A percentile compares a stretch with the other conserved stretches of the same genome.
Conservation (phyloP, 1,140 invertebrate species). For the Polyergus mexicanus region DNA sequence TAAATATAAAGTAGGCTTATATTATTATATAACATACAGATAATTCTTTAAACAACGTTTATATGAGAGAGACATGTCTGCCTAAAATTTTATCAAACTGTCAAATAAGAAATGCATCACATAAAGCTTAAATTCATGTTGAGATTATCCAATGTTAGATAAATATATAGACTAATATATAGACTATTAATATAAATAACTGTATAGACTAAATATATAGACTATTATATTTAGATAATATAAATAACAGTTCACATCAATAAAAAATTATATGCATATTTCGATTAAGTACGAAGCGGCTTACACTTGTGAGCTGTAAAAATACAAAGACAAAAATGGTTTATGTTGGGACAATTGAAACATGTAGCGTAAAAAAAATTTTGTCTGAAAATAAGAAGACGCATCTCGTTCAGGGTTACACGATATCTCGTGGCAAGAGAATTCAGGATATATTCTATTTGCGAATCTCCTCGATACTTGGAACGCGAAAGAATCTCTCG, state of each 20-base stretch:
- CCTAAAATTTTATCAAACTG: too few relatives aligned
- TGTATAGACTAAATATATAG: too few relatives aligned
- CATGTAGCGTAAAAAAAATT: conserved; percentile 43
- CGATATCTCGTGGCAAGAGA: conserved; percentile 58
- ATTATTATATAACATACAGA: too few relatives aligned
- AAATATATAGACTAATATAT: not conserved
- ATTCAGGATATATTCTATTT: conserved; percentile 74
- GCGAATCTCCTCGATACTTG: conserved; percentile 72
- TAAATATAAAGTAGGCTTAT: too few relatives aligned
- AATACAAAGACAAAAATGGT: not conserved
- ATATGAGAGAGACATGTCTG: too few relatives aligned
- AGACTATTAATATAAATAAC: too few relatives aligned
- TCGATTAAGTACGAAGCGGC: too few relatives aligned
- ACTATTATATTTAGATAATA: too few relatives aligned
- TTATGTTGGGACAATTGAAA: conserved; percentile 5
- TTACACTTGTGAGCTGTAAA: not conserved
- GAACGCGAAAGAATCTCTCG: conserved; percentile 72
- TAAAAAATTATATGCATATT: not conserved
- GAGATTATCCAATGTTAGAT: not conserved
- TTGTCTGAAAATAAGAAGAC: not conserved
- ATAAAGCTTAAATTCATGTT: not conserved
- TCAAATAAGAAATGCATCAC: too few relatives aligned
- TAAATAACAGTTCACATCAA: not conserved
- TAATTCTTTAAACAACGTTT: too few relatives aligned
- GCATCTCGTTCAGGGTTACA: conserved; percentile 7